Conservation (phyloP, 1,140 invertebrate genomes). For the Danaus melanippus region DNA sequence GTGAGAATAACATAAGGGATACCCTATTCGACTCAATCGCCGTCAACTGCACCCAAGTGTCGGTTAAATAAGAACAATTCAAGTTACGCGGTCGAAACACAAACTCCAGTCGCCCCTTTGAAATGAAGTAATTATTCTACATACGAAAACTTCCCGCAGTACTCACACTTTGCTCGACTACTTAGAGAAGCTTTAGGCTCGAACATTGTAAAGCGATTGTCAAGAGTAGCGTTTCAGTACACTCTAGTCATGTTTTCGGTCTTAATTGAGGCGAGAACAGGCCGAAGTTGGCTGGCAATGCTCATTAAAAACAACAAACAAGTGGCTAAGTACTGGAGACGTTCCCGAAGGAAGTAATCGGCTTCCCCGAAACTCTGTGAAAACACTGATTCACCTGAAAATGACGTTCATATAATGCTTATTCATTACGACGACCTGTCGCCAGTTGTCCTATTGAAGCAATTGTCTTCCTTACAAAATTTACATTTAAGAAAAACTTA, state of each 20-base stretch:
- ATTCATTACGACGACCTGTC: conserved; percentile 9
- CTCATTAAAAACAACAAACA: conserved; percentile 70
- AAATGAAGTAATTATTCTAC: conserved; percentile 20
- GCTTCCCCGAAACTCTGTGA: conserved; percentile 36
- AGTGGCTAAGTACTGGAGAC: conserved; percentile 57
- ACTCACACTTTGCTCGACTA: conserved; percentile 16
- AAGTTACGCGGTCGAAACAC: too few relatives aligned
- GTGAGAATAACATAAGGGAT: too few relatives aligned
- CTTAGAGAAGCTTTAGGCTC: conserved; percentile 22
- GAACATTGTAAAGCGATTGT: conserved; percentile 23
- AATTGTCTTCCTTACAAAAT: too few relatives aligned
- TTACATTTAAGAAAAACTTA: too few relatives aligned
- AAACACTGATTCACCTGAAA: conserved; percentile 31
- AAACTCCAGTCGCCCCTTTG: not conserved
- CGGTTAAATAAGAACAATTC: too few relatives aligned
- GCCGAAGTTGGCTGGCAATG: conserved; percentile 57
- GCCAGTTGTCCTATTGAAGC: too few relatives aligned
- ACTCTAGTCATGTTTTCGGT: conserved; percentile 55
- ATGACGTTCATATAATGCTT: conserved; percentile 16
- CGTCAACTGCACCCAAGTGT: too few relatives aligned
- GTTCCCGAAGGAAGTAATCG: conserved; percentile 45
- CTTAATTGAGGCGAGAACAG: conserved; percentile 66
- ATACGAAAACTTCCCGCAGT: conserved; percentile 13
- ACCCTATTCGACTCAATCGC: too few relatives aligned
- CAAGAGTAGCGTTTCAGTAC: conserved; percentile 22